Evolutionary conservation across 2,797 vertebrate genomes (phyloP), one percentile per base, ranked within the genome.

Genomic region (Pangasius sanitwongsei): DNA sequence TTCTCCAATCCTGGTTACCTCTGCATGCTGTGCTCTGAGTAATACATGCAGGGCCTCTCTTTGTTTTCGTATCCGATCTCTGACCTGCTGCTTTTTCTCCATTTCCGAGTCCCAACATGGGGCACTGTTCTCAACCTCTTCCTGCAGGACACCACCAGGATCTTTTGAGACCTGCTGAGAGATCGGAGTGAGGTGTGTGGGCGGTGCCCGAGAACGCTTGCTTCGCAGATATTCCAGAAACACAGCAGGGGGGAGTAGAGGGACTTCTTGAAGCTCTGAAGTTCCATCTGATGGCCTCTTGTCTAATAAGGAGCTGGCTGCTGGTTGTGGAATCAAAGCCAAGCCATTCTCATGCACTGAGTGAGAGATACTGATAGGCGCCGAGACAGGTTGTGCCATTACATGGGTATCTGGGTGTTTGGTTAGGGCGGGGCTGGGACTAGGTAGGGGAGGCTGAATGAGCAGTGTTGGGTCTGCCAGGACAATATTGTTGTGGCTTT

Each of bases 1-100:
- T 55, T 78, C 8, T 57, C 1, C 12, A 59, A 25, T 37, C 23
- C 28, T 12, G 6, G 11, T 87, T 87, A 98, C 97, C 94, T 95
- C 93, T 83, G 75, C 90, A 13, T 89, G 63, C 28, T 94, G 90
- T 20, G 87, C 80, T 11, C 91, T 90, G 85, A 97, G 94, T 85
- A 97, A 92, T 67, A 93, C 92, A 90, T 96, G 95, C 89, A 97
- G 83, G 0, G 88, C 93, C 89, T 97, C 95, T 88, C 94, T 95
- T 77, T 97, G 96, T 74, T 91, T 94, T 74, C 94, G 95, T 92
- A 96, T 95, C 87, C 95, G 94, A 80, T 95, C 92, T 82, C 92
- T 94, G 92, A 93, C 83, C 55, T 92, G 89, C 83, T 69, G 90
- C 72, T 94, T 94, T 23, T 86, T 55, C 5, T 86, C 44, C 18